These are phyloP conservation scores for Cephalopachus bancanus DNA, from an alignment of 2,797 vertebrate genomes.

Conservation along the genomic window DNA sequence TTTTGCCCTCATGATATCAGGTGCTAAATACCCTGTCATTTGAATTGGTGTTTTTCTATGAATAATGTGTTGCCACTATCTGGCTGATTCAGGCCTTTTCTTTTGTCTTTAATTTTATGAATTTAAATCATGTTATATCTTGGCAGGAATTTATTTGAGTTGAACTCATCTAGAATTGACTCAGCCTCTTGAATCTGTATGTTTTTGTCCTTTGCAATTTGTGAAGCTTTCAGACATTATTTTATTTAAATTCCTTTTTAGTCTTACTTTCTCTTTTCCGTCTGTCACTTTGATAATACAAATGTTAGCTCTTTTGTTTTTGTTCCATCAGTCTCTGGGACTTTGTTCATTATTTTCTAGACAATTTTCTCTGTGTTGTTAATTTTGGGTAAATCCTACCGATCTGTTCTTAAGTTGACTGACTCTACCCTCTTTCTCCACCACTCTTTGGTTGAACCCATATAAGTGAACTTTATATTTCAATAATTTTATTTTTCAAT, in stretches of 20 bases:
- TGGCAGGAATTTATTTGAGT: not conserved
- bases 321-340: not conserved
- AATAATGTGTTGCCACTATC: not conserved
- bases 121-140: not conserved
- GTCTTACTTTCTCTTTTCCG: not conserved
- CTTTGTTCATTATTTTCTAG: not conserved
- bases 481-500: not conserved
- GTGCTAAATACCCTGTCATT: not conserved
- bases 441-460: not conserved
- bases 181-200: not conserved
- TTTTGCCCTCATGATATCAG: not conserved
- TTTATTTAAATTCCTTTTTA: not conserved
- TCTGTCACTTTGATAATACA: not conserved
- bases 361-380: not conserved
- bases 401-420: not conserved
- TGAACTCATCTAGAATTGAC: not conserved
- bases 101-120: constrained; percentile 4
- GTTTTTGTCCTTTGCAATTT: not conserved
- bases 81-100: not conserved
- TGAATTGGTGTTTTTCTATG: not conserved
- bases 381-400: not conserved
- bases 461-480: not conserved
- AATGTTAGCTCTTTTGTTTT: not conserved
- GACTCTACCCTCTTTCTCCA: not conserved
- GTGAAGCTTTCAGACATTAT: not conserved